These are phyloP conservation scores for Sebastes miniatus DNA, from an alignment of 2,797 vertebrate species.

Conservation along the genomic window DNA sequence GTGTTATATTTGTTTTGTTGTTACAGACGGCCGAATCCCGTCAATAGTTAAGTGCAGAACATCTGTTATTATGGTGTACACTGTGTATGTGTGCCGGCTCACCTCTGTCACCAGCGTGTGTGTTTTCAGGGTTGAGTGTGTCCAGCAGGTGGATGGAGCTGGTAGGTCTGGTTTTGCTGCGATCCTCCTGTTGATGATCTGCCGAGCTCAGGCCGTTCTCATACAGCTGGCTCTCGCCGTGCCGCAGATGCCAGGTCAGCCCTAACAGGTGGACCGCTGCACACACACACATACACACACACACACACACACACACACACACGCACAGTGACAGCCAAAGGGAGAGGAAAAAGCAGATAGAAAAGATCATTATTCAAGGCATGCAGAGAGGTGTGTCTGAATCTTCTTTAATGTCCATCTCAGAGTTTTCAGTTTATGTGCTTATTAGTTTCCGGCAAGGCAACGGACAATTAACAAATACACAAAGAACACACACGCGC, in stretches of 20 bases:
- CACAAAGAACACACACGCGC: slow-evolving; percentile 11
- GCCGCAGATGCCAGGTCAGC: slow-evolving; percentile 96
- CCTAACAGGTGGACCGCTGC: slow-evolving; percentile 96
- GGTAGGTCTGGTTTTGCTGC: slow-evolving; percentile 79
- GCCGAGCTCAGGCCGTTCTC: slow-evolving; percentile 93
- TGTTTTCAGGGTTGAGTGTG: slow-evolving; percentile 87
- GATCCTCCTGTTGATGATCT: slow-evolving; percentile 86
- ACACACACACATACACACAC: slow-evolving; percentile 32
- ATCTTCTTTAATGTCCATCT: slow-evolving; percentile 65
- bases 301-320: slow-evolving; percentile 8
- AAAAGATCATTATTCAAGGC: slow-evolving; percentile 66
- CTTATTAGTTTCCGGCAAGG: slow-evolving; percentile 67
- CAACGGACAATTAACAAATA: slow-evolving; percentile 61
- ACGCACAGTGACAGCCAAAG: slow-evolving; percentile 22
- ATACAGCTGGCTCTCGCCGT: slow-evolving; percentile 92
- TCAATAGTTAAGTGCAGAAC: slow-evolving; percentile 16
- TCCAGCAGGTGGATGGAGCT: slow-evolving; percentile 89
- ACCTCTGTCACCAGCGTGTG: slow-evolving; percentile 83
- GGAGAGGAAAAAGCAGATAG: slow-evolving; percentile 16
- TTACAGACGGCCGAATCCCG: slow-evolving; percentile 20
- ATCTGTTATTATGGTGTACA: slow-evolving; percentile 27
- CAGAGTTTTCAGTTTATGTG: slow-evolving; percentile 58
- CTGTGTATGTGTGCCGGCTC: slow-evolving; percentile 28
- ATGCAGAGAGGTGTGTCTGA: slow-evolving; percentile 56
- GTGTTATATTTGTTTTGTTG: slow-evolving; percentile 28